phyloP scores from a whole-genome alignment of 2,113 vertebrate genomes.

The Carassius carassius region DNA sequence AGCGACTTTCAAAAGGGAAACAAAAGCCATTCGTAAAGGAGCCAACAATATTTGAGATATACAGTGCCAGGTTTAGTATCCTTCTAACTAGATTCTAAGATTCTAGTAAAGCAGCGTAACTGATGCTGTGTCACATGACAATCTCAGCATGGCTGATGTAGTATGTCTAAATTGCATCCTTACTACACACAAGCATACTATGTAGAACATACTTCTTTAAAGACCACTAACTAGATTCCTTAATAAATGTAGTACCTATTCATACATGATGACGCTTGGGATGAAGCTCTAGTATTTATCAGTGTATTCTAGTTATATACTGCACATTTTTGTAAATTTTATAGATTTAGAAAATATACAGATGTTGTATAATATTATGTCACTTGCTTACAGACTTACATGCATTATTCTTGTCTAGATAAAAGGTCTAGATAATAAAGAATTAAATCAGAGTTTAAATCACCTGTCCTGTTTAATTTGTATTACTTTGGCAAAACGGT shows the following conservation, averaged over 20 bases:
- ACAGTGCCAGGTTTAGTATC: neutral
- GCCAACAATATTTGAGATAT: neutral
- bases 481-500: neutral
- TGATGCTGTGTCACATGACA: neutral
- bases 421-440: neutral
- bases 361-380: neutral
- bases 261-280: neutral
- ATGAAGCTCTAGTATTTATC: neutral
- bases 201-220: neutral
- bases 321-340: neutral
- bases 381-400: neutral
- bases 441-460: neutral
- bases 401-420: neutral
- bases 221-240: neutral
- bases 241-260: neutral
- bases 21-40: neutral
- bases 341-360: neutral
- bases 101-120: neutral
- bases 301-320: neutral
- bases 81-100: too few species aligned
- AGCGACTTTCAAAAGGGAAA: neutral
- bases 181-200: neutral
- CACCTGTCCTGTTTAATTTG: neutral
- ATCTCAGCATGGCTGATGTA: neutral
- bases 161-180: neutral